Evolutionary conservation across 2,888 invertebrate species (phyloP).

Genomic region (Drosophila mayaguana): DNA sequence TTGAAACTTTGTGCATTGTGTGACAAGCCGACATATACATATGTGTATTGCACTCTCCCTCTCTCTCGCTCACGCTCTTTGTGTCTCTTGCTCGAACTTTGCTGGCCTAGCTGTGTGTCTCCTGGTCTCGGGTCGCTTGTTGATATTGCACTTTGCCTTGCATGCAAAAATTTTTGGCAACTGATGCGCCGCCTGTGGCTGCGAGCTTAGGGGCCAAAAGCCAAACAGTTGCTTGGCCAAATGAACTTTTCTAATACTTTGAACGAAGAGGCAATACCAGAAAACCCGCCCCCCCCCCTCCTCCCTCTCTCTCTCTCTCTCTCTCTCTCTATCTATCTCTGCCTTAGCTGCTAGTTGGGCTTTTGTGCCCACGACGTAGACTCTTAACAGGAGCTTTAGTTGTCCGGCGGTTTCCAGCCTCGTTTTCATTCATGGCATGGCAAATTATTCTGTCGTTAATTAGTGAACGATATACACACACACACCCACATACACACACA

Average conservation of each 20-base stretch:
- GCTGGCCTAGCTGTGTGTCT: neutral
- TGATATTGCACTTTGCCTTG: constrained; percentile 78
- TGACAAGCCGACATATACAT: constrained; percentile 71
- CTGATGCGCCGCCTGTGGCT: constrained; percentile 17
- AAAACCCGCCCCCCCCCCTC: too few species aligned
- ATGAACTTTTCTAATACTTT: constrained; percentile 76
- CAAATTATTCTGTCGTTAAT: constrained; percentile 82
- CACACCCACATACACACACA: constrained; percentile 16
- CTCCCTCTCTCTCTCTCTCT: fast-evolving
- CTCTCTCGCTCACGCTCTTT: constrained; percentile 4
- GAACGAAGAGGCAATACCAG: constrained; percentile 9
- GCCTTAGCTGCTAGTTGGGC: neutral
- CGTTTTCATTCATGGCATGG: constrained; percentile 62
- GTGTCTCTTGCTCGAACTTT: constrained; percentile 8
- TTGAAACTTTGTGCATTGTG: constrained; percentile 62
- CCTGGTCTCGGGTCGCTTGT: constrained; percentile 53
- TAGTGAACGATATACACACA: constrained; percentile 63
- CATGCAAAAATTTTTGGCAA: constrained; percentile 73
- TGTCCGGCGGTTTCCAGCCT: constrained; percentile 18
- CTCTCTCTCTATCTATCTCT: neutral
- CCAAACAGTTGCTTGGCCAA: constrained; percentile 78
- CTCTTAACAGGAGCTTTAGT: constrained; percentile 13
- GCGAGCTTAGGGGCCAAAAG: constrained; percentile 56
- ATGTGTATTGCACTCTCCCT: neutral
- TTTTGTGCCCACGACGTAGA: constrained; percentile 6